Evolutionary conservation across 2,797 vertebrate species (phyloP).

Genomic region (Gymnocypris eckloni): DNA sequence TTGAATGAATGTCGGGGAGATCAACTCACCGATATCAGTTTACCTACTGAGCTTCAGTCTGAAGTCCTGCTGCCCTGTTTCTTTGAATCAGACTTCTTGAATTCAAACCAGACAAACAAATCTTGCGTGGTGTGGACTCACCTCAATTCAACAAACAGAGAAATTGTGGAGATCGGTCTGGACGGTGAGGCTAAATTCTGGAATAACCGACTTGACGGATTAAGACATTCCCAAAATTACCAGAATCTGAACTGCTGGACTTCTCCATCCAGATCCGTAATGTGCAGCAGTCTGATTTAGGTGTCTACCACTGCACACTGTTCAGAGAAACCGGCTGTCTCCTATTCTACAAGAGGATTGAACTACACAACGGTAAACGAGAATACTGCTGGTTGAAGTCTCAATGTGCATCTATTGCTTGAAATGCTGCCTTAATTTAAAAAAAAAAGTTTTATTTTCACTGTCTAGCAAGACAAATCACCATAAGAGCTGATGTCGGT

Average conservation of each 20-base stretch:
- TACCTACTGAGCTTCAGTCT: conserved; percentile 32
- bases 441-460: not conserved
- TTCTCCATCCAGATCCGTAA: conserved; percentile 33
- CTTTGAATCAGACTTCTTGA: conserved; percentile 2
- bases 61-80: conserved; percentile 40
- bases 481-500: not conserved
- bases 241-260: not conserved
- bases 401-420: not conserved
- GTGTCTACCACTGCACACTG: conserved; percentile 39
- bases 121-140: conserved; percentile 22
- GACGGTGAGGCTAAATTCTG: conserved; percentile 14
- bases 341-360: not conserved
- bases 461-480: not conserved
- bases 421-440: not conserved
- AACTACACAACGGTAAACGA: not conserved
- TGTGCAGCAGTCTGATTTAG: conserved; percentile 34
- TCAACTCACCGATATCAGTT: not conserved
- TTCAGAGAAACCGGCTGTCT: conserved; percentile 1
- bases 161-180: conserved; percentile 30
- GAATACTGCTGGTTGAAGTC: not conserved
- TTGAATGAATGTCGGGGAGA: not conserved
- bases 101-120: not conserved
- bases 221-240: not conserved
- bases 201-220: not conserved
- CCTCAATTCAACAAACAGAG: not conserved